These are phyloP conservation scores for Andrena fulva DNA, from an alignment of 2,888 invertebrate species.

Conservation along the genomic window DNA sequence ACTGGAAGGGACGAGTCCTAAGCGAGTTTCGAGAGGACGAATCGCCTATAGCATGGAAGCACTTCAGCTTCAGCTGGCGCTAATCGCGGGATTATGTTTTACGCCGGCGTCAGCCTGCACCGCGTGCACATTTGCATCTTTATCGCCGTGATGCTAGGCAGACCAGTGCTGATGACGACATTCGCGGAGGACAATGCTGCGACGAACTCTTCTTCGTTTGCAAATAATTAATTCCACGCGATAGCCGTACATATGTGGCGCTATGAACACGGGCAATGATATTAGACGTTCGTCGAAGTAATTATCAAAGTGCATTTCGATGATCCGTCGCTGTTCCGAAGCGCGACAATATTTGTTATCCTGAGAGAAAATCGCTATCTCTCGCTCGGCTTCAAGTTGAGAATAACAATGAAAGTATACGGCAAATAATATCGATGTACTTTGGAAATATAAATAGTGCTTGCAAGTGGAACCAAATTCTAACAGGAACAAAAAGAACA, in stretches of 20 bases:
- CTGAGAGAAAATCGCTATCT: no score
- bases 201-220: constrained; percentile 2
- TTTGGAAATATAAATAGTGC: no score
- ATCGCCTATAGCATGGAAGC: constrained; percentile 47
- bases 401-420: no score
- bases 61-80: constrained; percentile 66
- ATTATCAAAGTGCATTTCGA: no score
- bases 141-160: constrained; percentile 53
- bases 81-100: constrained; percentile 68
- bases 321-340: no score
- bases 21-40: constrained; percentile 57
- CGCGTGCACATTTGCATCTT: constrained; percentile 70
- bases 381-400: no score
- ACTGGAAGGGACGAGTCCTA: constrained; percentile 28
- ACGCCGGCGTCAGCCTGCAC: constrained; percentile 56
- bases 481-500: no score
- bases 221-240: background rate
- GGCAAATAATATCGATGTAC: no score
- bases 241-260: background rate
- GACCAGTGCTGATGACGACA: constrained; percentile 28
- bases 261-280: no score
- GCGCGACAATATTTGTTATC: no score
- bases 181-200: constrained; percentile 8
- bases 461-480: no score
- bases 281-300: no score